phyloP scores from a whole-genome alignment of 2,888 invertebrate species.

The Lasioglossum zephyrum region DNA sequence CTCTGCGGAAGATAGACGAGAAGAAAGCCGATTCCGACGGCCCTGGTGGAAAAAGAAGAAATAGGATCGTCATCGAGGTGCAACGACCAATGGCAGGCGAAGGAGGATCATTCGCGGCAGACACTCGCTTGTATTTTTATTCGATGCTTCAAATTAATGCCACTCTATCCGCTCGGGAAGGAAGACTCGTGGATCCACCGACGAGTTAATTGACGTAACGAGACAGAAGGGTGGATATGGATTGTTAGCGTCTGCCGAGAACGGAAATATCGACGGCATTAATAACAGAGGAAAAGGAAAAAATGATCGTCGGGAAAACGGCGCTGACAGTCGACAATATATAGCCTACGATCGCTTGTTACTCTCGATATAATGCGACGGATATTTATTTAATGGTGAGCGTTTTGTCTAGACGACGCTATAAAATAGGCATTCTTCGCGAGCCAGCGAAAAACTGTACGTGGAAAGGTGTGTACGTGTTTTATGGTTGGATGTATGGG shows the following conservation, averaged over 20 bases:
- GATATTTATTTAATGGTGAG: conserved; percentile 21
- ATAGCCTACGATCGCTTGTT: conserved; percentile 34
- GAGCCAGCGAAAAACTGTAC: neutral
- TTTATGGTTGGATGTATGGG: neutral
- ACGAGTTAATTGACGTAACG: conserved; percentile 67
- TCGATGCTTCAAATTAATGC: conserved; percentile 64
- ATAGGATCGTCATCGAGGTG: neutral
- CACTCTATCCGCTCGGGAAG: conserved; percentile 48
- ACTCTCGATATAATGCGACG: conserved; percentile 11
- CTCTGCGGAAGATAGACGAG: neutral
- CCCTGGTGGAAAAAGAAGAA: neutral
- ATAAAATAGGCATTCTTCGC: neutral
- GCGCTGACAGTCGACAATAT: neutral
- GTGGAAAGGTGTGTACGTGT: neutral
- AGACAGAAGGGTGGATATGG: conserved; percentile 59
- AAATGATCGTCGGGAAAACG: neutral
- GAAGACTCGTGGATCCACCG: conserved; percentile 47
- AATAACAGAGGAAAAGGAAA: conserved; percentile 17
- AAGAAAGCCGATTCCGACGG: neutral
- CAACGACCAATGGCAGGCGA: conserved; percentile 5
- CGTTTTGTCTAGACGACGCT: conserved; percentile 19
- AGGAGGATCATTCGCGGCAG: conserved; percentile 32
- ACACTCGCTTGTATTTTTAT: conserved; percentile 52
- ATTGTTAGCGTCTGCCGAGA: conserved; percentile 50
- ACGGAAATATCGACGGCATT: conserved; percentile 42